phyloP scores from a whole-genome alignment of 1,140 invertebrate genomes.

The Philaenus spumarius region DNA sequence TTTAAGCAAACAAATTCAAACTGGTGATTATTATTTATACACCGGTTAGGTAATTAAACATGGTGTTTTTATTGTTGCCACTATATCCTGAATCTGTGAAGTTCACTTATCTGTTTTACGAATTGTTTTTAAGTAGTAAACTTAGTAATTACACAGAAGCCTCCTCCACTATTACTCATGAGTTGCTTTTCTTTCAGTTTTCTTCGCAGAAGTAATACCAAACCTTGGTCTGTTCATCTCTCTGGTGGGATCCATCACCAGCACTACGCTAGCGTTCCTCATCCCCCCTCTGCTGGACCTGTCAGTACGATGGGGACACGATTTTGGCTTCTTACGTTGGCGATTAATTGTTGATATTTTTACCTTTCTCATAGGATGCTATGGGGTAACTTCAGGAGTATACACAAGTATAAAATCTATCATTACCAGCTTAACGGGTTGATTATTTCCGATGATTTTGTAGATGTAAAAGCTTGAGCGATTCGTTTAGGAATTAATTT shows the following conservation, averaged over 20 bases:
- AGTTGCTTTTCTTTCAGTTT: conserved; percentile 55
- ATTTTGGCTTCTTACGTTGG: conserved; percentile 8
- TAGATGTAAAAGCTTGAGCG: no score
- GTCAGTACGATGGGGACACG: conserved; percentile 41
- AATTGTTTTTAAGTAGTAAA: no score
- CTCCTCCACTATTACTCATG: no score
- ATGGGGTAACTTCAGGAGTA: conserved; percentile 74
- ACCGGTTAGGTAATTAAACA: no score
- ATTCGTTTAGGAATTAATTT: no score
- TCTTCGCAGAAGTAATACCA: conserved; percentile 72
- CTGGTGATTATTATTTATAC: no score
- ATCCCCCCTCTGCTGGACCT: conserved; percentile 84
- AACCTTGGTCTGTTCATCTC: conserved; percentile 83
- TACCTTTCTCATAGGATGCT: conserved; percentile 53
- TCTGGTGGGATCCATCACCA: conserved; percentile 80
- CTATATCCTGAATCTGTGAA: no score
- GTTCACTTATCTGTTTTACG: no score
- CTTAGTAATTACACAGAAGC: no score
- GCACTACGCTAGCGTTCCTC: conserved; percentile 76
- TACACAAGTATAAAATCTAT: conserved; percentile 54
- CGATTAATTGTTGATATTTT: conserved; percentile 11
- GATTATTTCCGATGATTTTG: no score
- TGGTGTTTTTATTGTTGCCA: no score
- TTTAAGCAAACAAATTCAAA: no score
- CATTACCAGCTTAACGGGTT: not conserved